Conservation (phyloP, 1,140 invertebrate genomes). For the Delia radicum region DNA sequence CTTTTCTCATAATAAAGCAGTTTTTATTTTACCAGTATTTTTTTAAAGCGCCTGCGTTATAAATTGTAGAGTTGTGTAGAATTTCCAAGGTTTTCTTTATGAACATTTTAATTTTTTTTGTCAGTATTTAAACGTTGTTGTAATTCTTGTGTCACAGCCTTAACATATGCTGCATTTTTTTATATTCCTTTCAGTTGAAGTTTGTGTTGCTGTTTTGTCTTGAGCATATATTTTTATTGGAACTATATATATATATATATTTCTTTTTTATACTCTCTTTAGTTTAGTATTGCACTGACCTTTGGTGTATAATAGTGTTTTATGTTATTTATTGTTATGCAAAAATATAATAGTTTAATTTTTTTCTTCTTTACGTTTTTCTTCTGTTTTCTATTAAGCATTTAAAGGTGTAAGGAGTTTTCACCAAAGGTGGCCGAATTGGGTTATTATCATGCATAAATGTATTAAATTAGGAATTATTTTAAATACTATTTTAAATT, state of each 20-base stretch:
- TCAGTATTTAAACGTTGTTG: background rate
- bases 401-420: too few species aligned
- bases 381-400: background rate
- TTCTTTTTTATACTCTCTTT: background rate
- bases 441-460: background rate
- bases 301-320: background rate
- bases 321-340: constrained; percentile 2
- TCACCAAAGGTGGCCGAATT: background rate
- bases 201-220: background rate
- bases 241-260: background rate
- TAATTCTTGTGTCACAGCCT: background rate
- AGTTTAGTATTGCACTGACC: background rate
- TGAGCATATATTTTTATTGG: background rate
- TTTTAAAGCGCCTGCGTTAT: background rate
- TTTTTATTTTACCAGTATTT: constrained; percentile 1
- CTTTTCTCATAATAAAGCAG: background rate
- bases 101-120: background rate
- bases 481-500: background rate
- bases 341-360: background rate
- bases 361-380: background rate
- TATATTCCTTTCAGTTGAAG: background rate
- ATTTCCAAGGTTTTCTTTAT: constrained; percentile 14
- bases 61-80: constrained; percentile 14
- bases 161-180: constrained; percentile 8
- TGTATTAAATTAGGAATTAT: background rate